These are phyloP conservation scores for Grus americana DNA, from an alignment of 2,113 vertebrate species.

Conservation along the genomic window DNA sequence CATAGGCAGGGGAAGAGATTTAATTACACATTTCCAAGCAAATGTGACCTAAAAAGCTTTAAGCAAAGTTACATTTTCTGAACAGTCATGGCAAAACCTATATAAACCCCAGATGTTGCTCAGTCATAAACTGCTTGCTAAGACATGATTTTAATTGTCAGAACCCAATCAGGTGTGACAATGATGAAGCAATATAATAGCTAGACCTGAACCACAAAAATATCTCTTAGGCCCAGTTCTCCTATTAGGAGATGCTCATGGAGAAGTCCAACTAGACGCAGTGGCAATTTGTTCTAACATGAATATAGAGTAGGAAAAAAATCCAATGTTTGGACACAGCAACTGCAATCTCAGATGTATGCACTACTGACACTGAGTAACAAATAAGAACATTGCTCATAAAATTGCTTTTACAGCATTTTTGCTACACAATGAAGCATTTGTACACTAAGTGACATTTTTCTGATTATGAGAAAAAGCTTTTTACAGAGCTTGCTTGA, in stretches of 20 bases:
- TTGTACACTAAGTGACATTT: neutral
- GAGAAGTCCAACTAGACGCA: neutral
- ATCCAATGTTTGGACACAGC: neutral
- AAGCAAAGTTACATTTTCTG: neutral
- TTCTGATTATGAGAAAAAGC: neutral
- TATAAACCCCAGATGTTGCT: neutral
- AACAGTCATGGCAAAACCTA: neutral
- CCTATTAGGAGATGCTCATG: neutral
- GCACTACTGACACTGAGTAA: neutral
- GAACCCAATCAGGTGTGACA: neutral
- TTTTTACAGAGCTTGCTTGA: neutral
- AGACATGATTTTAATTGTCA: neutral
- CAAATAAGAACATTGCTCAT: neutral
- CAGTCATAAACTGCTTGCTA: neutral
- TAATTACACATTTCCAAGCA: neutral
- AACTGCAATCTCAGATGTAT: neutral
- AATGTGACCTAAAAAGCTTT: neutral
- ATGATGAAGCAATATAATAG: neutral
- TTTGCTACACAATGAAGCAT: neutral
- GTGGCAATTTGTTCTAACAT: neutral
- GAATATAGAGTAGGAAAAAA: neutral
- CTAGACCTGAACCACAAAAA: neutral
- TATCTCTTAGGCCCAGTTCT: neutral
- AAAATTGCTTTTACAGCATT: neutral
- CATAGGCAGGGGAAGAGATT: neutral